phyloP scores from a whole-genome alignment of 2,113 vertebrate species.

The Zosterops japonicus region DNA sequence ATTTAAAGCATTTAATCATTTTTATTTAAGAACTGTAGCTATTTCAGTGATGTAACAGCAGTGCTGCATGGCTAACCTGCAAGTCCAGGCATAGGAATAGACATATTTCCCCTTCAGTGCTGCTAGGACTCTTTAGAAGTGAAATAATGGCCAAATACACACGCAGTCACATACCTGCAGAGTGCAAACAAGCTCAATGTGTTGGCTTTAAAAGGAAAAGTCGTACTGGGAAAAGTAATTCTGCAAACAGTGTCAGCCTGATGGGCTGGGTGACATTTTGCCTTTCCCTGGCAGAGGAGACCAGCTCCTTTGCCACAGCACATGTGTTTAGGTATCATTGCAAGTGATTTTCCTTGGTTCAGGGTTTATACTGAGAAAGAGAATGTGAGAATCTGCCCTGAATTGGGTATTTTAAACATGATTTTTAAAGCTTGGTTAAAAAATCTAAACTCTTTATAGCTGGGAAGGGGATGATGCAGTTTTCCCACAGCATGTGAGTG shows the following conservation, averaged over 20 bases:
- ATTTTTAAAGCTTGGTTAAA: slow-evolving; percentile 18
- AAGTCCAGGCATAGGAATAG: not conserved
- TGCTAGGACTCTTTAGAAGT: not conserved
- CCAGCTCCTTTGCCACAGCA: not conserved
- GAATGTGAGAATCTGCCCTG: slow-evolving; percentile 6
- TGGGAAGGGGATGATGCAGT: not conserved
- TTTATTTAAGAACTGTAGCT: slow-evolving; percentile 38
- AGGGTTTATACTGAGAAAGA: slow-evolving; percentile 8
- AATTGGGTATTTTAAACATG: not conserved
- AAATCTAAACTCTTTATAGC: not conserved
- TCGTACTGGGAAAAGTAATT: not conserved
- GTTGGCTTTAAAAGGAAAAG: not conserved
- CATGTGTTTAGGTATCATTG: not conserved
- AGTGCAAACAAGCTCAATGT: not conserved
- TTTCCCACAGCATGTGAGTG: slow-evolving; percentile 53
- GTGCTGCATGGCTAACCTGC: not conserved
- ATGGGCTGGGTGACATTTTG: not conserved
- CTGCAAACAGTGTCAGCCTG: not conserved
- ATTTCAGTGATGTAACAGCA: not conserved
- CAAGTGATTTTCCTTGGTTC: not conserved
- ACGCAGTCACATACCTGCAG: not conserved
- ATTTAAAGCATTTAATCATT: slow-evolving; percentile 1
- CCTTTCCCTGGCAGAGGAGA: not conserved
- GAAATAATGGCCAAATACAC: not conserved
- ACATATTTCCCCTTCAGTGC: not conserved